A percentile compares a stretch with the other conserved stretches of the same genome.
These are phyloP conservation scores for Scytalopus superciliaris DNA, from an alignment of 2,113 vertebrate genomes.

Conservation along the genomic window DNA sequence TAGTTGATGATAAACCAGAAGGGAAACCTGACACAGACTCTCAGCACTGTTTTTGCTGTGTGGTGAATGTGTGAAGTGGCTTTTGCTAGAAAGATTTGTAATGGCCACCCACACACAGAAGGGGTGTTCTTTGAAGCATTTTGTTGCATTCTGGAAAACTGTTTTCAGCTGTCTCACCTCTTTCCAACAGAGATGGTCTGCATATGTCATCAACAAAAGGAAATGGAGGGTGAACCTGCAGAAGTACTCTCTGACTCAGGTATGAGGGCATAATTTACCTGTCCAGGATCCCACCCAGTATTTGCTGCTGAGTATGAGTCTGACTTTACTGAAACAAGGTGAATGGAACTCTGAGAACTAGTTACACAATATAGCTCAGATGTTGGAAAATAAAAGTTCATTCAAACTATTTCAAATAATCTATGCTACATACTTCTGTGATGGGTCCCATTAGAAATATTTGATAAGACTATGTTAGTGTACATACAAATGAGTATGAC, in stretches of 20 bases:
- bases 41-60: neutral
- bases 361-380: neutral
- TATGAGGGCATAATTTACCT: rapidly evolving
- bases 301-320: neutral
- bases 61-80: neutral
- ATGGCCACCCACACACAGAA: neutral
- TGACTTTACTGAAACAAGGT: neutral
- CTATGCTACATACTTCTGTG: neutral
- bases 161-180: neutral
- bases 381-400: neutral
- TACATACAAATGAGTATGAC: neutral
- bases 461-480: neutral
- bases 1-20: neutral
- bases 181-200: neutral
- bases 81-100: neutral
- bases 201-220: neutral
- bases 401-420: neutral
- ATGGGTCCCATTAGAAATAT: neutral
- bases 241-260: neutral
- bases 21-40: neutral
- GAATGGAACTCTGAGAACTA: neutral
- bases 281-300: neutral
- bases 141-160: neutral
- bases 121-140: neutral
- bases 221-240: neutral